Evolutionary conservation across 2,888 invertebrate genomes (phyloP).

Genomic region (Sycophila texana): DNA sequence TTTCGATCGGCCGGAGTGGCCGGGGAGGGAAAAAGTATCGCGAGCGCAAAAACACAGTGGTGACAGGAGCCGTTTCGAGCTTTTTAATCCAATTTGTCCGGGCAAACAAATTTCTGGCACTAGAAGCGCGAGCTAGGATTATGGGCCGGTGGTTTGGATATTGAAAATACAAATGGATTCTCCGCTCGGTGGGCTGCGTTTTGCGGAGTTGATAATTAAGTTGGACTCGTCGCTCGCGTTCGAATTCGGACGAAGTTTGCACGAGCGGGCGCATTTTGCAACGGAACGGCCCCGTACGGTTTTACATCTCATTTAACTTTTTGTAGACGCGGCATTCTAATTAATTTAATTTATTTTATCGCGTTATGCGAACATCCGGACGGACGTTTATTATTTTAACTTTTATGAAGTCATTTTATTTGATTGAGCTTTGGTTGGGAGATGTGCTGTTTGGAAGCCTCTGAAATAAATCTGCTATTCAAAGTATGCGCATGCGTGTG

Average conservation of each 20-base stretch:
- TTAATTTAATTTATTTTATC: slow-evolving; percentile 13
- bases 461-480: too few relatives aligned
- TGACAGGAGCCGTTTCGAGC: slow-evolving; percentile 50
- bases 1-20: slow-evolving; percentile 18
- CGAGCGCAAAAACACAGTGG: background rate
- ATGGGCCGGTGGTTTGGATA: slow-evolving; percentile 21
- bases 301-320: slow-evolving; percentile 23
- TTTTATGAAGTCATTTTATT: slow-evolving; percentile 4
- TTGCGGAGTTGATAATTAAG: slow-evolving; percentile 40
- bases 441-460: too few relatives aligned
- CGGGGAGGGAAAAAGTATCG: background rate
- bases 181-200: background rate
- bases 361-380: background rate
- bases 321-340: slow-evolving; percentile 1
- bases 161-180: slow-evolving; percentile 24
- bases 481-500: too few relatives aligned
- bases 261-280: background rate
- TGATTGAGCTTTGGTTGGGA: background rate
- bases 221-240: slow-evolving; percentile 10
- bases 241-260: background rate
- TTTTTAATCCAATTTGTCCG: slow-evolving; percentile 58
- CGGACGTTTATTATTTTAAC: background rate
- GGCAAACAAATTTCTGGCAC: slow-evolving; percentile 26
- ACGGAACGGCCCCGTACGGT: background rate
- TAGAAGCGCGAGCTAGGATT: background rate